Evolutionary conservation across 2,797 vertebrate species (phyloP), one percentile per base, ranked within the genome.

Genomic region (Sebastes taczanowskii): DNA sequence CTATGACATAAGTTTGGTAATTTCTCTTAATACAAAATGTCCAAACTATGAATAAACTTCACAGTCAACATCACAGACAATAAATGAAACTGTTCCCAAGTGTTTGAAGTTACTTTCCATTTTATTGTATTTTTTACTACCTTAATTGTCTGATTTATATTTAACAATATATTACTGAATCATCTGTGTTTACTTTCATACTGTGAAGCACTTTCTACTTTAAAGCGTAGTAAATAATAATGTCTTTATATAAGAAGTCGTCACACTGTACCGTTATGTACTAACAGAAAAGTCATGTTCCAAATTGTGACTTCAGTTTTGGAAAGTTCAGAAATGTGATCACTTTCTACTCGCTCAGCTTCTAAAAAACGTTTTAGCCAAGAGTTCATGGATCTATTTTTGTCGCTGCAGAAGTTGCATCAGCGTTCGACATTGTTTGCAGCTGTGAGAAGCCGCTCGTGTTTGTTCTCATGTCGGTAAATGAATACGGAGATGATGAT

Each of bases 391-490:
- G 9, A 30, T 59, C 7, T 61, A 14, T 53, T 62, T 23, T 25
- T 46, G 60, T 58, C 29, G 49, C 46, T 68, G 14, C 38, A 73
- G 73, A 69, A 49, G 53, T 52, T 30, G 52, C 42, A 55, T 71
- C 68, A 59, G n/a, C 10, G 8, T 29, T 38, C 30, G 60, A 77
- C 56, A 22, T 35, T 35, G 34, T 78, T 78, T 32, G 22, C 46
- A 65, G 64, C 60, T 71, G 70, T 20, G 5, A 69, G 14, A 62
- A 22, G 64, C 35, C 53, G 56, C 52, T 66, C 32, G 29, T 59
- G 59, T 72, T 79, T 76, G 55, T 34, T 23, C 73, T 76, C 18
- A 29, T 13, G 53, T 76, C 60, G 67, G 42, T 71, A 74, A 58
- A 63, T 58, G 9, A 83, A 65, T 13, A 62, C 27, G n/a, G 18